Evolutionary conservation across 2,888 invertebrate genomes (phyloP), one percentile per base, ranked within the genome.

Genomic region (Apodemia hepburni): DNA sequence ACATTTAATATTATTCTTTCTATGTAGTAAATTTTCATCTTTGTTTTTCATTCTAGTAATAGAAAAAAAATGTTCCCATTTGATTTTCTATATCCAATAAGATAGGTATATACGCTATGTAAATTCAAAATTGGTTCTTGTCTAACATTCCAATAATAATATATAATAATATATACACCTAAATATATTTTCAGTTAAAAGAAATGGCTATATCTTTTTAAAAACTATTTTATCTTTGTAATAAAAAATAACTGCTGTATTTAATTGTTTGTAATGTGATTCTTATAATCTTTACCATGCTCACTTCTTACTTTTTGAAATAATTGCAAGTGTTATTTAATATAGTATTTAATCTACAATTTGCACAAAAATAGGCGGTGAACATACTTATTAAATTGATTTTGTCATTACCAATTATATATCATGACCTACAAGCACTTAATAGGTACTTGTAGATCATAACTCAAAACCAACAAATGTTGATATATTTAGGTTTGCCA

Each of bases 111-210:
- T 9, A 33, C 8, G 9, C 33, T 33, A 38, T 29, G 33, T 18
- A 51, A 51, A 22, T 59, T 42, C 5, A 45, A 42, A 45, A 38
- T 59, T 45, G 22, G 27, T 27, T 27, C 18, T 22, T 54, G 12
- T 22, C 12, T 51, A 54, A 54, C 54, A 54, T 54, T 54, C 54
- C 54, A 54, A 54, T 12, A 54, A 54, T 42, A 42, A 15, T 38
- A 38, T n/a, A n/a, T n/a, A n/a, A n/a, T n/a, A n/a, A n/a, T n/a
- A n/a, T n/a, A n/a, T 38, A 42, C 42, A 42, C 42, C 12, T 15
- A 42, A 42, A 42, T 42, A 42, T 42, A 42, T 42, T 42, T 42
- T 42, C 42, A 15, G 15, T 42, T 38, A 11, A 42, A 42, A 15
- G 15, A 42, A 42, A 15, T 4, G 12, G 15, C 15, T 15, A 42